Base-by-base conservation (phyloP, 1,140 invertebrate species). In the Odontomachus brunneus region DNA sequence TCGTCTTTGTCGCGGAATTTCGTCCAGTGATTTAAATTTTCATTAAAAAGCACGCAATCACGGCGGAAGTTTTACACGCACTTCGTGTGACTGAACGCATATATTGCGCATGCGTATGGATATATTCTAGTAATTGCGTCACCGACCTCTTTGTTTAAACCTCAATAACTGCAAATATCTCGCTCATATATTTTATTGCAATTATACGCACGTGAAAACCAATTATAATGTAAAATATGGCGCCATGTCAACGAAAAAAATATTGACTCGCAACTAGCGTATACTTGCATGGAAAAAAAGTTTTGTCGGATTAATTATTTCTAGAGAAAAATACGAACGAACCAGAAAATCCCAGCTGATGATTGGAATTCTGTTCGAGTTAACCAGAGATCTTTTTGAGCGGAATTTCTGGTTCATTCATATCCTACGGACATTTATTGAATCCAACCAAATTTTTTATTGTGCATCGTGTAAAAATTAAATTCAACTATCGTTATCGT, bases 21-120 rank as follows among this genome's bases (percentile, higher is more conserved):
- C 59, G 19, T 65, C 29, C 15, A 66, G 29, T 22, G 49, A 55
- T 78, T 78, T 78, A 78, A 67, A 78, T 78, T 67, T 22, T 78
- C 74, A 66, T 78, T 78, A 55, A 66, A 76, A 67, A 67, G 29
- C 22, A 19, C 19, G 22, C 44, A 19, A 53, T 55, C 49, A 55
- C 11, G 29, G 12, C 17, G 59, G 44, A 49, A 17, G 38, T 44
- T 44, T 44, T 51, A 24, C 14, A 22, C 3, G 44, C 11, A n/a
- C 12, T n/a, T 51, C 11, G 9, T 24, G 24, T 14, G 38, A 0
- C 19, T 1, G 17, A 38, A 26, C 11, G n/a, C n/a, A n/a, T n/a
- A 53, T 2, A 38, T 76, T 66, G 51, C 53, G 19, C 19, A 11
- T 11, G n/a, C n/a, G 53, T 2, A 0, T 33, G n/a, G 19, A 75